Percentiles rank a stretch among this genome's conserved stretches.
Conservation (phyloP, 2,888 invertebrate genomes). For the Drosophila fulvimacula region DNA sequence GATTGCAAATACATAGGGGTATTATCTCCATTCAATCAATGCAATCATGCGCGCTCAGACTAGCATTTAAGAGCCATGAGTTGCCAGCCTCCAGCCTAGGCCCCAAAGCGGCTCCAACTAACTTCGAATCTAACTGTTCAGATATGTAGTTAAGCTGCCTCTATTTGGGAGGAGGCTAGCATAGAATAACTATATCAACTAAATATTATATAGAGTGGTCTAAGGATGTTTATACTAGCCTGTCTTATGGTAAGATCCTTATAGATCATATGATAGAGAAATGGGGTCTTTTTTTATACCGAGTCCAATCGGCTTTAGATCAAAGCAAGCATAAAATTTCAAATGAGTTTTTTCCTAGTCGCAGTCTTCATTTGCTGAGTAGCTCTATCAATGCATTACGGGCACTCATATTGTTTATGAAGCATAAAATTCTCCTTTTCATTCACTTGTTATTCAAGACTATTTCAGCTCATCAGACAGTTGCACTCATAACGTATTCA, state of each 20-base stretch:
- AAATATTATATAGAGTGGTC: not conserved
- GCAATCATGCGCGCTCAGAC: slow-evolving; percentile 6
- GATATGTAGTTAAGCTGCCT: not conserved
- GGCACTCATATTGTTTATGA: not conserved
- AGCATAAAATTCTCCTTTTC: not conserved
- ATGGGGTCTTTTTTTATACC: not conserved
- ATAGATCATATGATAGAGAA: not conserved
- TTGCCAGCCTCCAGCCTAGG: not conserved
- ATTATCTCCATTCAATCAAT: slow-evolving; percentile 15
- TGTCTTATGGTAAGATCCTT: not conserved
- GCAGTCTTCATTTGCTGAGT: too few species aligned
- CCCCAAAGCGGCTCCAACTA: not conserved
- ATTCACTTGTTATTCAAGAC: slow-evolving; percentile 18
- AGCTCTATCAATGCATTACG: not conserved
- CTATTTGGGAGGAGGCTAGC: too few species aligned
- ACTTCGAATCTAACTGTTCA: not conserved
- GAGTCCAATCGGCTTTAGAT: not conserved
- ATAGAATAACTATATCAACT: too few species aligned
- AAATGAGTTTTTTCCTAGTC: not conserved
- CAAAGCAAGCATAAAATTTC: not conserved
- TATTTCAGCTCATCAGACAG: slow-evolving; percentile 12
- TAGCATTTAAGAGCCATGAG: slow-evolving; percentile 5
- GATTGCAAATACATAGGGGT: slow-evolving; percentile 19
- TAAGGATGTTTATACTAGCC: not conserved
- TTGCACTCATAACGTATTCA: slow-evolving; percentile 27